Base-by-base conservation (phyloP, 1,140 invertebrate genomes). In the Drosophila chauvacae region DNA sequence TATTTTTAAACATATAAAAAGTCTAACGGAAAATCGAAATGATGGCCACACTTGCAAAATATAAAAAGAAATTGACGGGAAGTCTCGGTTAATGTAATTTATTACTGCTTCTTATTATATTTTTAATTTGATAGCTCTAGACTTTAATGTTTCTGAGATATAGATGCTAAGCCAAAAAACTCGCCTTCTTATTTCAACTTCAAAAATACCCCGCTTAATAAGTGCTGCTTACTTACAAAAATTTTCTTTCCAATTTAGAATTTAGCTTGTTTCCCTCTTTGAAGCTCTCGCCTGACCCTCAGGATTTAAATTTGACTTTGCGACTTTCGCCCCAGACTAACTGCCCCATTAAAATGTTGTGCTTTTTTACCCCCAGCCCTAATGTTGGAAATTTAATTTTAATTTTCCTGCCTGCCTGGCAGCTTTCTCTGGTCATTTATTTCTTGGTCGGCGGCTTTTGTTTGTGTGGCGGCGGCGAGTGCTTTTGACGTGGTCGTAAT, bases 401-500 rank as follows among this genome's bases (percentile, higher is more conserved):
- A 66, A 72, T 82, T 79, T 82, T 81, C 53, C 55, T 28, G 42
- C 28, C 35, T 23, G 33, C 33, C 51, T 60, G 63, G 13, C 48
- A 71, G 75, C 62, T 57, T 78, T 60, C 74, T 81, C 72, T 86
- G 80, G 82, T 86, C 83, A 86, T 87, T 86, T 87, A 83, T 87
- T 86, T 83, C 62, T 55, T 77, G 56, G 53, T 73, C 50, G 65
- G 47, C 77, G 77, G 73, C 77, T 77, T 81, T 80, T 74, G 76
- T 87, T 86, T 72, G 68, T 55, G 74, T 56, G 50, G 48, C 48
- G 48, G 50, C 57, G 68, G 61, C 65, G 65, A 81, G 75, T 86
- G 82, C 80, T 83, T 83, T 61, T 86, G 82, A 86, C 84, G 80
- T 86, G 70, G 80, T 72, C 71, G 82, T 86, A 86, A 86, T 86